A percentile compares a stretch with the other conserved stretches of the same genome.
Evolutionary conservation across 1,140 invertebrate genomes (phyloP).

Genomic region (Aphis gossypii): DNA sequence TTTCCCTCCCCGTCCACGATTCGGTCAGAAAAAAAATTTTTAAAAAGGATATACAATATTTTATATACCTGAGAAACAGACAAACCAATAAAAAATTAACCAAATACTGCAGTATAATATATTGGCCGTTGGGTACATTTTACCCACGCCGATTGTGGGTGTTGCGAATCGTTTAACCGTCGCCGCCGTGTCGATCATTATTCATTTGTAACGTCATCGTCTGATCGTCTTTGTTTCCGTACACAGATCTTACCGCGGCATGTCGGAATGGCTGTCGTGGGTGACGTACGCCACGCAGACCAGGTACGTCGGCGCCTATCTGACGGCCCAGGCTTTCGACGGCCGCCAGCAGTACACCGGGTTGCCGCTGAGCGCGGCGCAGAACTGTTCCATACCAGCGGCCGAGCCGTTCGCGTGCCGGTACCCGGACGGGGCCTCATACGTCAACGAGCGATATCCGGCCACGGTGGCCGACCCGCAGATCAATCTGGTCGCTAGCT

Average conservation of each 20-base stretch:
- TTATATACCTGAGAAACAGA: no score
- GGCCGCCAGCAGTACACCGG: slow-evolving; percentile 49
- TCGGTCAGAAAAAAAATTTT: no score
- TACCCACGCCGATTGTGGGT: no score
- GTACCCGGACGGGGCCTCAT: slow-evolving; percentile 77
- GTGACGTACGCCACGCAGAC: slow-evolving; percentile 80
- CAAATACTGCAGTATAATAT: no score
- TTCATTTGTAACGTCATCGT: neutral
- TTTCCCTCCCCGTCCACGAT: no score
- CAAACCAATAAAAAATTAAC: no score
- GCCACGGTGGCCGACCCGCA: slow-evolving; percentile 73
- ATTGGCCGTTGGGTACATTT: no score
- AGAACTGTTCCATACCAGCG: slow-evolving; percentile 52
- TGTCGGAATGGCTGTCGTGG: slow-evolving; percentile 82
- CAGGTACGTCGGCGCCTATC: slow-evolving; percentile 76
- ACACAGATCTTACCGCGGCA: slow-evolving; percentile 67
- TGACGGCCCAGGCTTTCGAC: slow-evolving; percentile 74
- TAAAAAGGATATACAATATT: no score
- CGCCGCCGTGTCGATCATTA: no score
- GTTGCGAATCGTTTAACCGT: no score
- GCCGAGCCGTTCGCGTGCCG: slow-evolving; percentile 67
- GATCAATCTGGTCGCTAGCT: slow-evolving; percentile 81
- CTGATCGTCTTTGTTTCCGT: neutral
- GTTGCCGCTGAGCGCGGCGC: neutral
- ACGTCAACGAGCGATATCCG: slow-evolving; percentile 77